Evolutionary conservation across 2,797 vertebrate genomes (phyloP).

Genomic region (Enteromius unitaeniatus): DNA sequence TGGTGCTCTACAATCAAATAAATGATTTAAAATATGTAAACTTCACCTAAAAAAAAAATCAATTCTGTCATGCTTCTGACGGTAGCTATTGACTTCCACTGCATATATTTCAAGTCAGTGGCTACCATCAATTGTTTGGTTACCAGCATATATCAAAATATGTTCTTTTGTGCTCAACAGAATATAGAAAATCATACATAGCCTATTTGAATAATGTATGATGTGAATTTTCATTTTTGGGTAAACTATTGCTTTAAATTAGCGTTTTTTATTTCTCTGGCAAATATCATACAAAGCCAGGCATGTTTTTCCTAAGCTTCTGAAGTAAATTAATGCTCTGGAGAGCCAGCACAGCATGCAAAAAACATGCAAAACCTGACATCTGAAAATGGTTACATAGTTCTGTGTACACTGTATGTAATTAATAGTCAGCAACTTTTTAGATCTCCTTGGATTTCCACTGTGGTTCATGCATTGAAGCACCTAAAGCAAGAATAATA

Average conservation of each 20-base stretch:
- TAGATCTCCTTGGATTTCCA: constrained; percentile 1
- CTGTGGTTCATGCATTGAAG: neutral
- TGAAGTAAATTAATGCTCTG: neutral
- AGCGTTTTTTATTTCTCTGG: neutral
- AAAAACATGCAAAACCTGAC: neutral
- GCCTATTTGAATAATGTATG: neutral
- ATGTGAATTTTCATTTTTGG: neutral
- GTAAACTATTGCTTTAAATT: neutral
- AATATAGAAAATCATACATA: neutral
- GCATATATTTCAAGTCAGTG: neutral
- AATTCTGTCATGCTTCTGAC: neutral
- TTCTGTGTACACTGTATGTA: constrained; percentile 10
- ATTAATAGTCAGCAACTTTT: constrained; percentile 18
- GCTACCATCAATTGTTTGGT: neutral
- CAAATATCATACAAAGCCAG: neutral
- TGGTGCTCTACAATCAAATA: neutral
- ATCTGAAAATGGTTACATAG: neutral
- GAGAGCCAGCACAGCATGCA: neutral
- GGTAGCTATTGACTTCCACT: neutral
- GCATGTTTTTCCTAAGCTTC: neutral
- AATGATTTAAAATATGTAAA: neutral
- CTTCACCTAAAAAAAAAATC: neutral
- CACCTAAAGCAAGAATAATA: constrained; percentile 1
- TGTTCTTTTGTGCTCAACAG: neutral
- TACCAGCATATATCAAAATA: neutral